phyloP scores from a whole-genome alignment of 1,140 invertebrate species.

The Lasioglossum baleicum region DNA sequence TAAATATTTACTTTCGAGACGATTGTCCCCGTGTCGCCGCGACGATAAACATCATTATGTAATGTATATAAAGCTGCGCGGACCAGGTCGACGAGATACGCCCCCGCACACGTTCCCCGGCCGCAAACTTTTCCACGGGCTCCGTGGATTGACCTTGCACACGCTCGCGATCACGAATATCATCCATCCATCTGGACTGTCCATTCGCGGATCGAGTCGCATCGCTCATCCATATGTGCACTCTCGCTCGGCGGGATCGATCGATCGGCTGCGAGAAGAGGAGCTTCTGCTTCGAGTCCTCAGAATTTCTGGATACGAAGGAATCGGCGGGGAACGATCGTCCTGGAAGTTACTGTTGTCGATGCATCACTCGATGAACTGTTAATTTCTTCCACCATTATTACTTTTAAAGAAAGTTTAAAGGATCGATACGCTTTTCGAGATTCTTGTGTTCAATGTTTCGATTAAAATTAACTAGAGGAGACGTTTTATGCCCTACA shows the following conservation, averaged over 20 bases:
- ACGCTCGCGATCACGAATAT: background rate
- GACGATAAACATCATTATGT: slow-evolving; percentile 81
- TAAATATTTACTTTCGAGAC: slow-evolving; percentile 79
- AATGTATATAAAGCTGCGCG: slow-evolving; percentile 77
- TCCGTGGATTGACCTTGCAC: slow-evolving; percentile 46
- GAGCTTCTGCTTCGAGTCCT: background rate
- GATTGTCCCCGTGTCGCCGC: slow-evolving; percentile 75
- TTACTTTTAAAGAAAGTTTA: too few relatives aligned
- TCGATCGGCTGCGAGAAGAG: background rate
- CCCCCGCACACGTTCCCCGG: background rate
- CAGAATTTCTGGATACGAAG: background rate
- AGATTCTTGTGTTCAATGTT: too few relatives aligned
- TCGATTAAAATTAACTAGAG: too few relatives aligned
- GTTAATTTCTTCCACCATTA: too few relatives aligned
- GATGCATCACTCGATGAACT: too few relatives aligned
- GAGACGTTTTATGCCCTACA: too few relatives aligned
- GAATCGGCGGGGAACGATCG: background rate
- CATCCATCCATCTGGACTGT: slow-evolving; percentile 61
- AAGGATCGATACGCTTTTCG: too few relatives aligned
- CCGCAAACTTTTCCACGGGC: slow-evolving; percentile 41
- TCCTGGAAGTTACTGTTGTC: background rate
- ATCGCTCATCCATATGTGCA: slow-evolving; percentile 47
- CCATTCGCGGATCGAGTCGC: slow-evolving; percentile 46
- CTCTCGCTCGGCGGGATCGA: slow-evolving; percentile 24
- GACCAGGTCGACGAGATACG: slow-evolving; percentile 46